A percentile compares a stretch with the other conserved stretches of the same genome.
phyloP scores from a whole-genome alignment of 2,888 invertebrate genomes.

The Zonitis immaculata region DNA sequence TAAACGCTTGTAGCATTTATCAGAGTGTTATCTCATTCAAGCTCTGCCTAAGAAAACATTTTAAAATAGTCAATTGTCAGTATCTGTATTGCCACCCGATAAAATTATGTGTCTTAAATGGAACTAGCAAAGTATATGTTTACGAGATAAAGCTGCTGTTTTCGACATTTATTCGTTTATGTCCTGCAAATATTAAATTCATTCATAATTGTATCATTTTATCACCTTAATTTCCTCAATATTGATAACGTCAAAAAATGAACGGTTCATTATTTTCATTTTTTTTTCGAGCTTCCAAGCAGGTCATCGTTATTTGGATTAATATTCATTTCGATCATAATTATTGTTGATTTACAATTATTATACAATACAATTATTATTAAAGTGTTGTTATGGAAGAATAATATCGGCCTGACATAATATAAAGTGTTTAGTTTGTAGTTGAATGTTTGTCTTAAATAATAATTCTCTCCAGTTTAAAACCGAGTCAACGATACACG shows the following conservation, averaged over 20 bases:
- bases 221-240: constrained; percentile 41
- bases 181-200: constrained; percentile 31
- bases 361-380: too few relatives aligned
- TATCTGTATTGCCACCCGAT: constrained; percentile 39
- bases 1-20: constrained; percentile 45
- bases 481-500: constrained; percentile 8
- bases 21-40: constrained; percentile 46
- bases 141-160: constrained; percentile 40
- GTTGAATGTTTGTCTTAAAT: not conserved
- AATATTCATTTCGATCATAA: too few relatives aligned
- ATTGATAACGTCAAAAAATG: constrained; percentile 15
- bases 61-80: constrained; percentile 49
- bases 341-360: too few relatives aligned
- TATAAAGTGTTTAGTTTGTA: not conserved
- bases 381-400: too few relatives aligned
- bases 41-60: constrained; percentile 49
- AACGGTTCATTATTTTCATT: constrained; percentile 11
- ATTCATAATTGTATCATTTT: constrained; percentile 36
- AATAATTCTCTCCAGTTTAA: not conserved
- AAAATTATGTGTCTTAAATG: constrained; percentile 43
- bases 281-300: too few relatives aligned
- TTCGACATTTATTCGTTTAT: constrained; percentile 39
- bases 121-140: constrained; percentile 39
- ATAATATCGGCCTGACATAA: too few relatives aligned
- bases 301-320: constrained; percentile 7